These are phyloP conservation scores for Hydrolagus colliei DNA, from an alignment of 2,797 vertebrate genomes.

Conservation along the genomic window DNA sequence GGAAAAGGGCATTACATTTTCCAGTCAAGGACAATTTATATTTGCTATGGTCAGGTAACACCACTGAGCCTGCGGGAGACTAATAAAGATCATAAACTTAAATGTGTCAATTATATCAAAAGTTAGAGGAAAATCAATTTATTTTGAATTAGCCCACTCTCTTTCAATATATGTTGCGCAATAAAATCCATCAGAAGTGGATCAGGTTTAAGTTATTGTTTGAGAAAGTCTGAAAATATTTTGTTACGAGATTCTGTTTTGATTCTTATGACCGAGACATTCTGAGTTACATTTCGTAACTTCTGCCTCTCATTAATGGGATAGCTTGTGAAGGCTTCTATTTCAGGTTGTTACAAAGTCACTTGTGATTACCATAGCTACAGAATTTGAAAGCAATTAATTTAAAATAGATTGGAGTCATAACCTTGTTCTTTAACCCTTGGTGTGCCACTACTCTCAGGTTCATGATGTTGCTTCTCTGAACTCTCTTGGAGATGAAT, in stretches of 20 bases:
- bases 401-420: background rate
- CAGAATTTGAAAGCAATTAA: background rate
- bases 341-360: background rate
- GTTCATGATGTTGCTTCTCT: too few species aligned
- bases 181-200: background rate
- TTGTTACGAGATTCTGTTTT: background rate
- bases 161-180: background rate
- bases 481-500: background rate
- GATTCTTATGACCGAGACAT: background rate
- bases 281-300: background rate
- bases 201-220: background rate
- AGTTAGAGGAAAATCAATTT: background rate
- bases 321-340: background rate
- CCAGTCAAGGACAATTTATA: background rate
- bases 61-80: background rate
- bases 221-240: background rate
- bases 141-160: background rate
- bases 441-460: too few species aligned
- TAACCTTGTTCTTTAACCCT: too few species aligned
- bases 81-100: background rate
- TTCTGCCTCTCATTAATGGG: background rate
- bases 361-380: background rate
- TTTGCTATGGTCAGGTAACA: background rate
- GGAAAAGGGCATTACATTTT: conserved; percentile 8
- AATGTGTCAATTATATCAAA: background rate